Conservation (phyloP, 2,113 vertebrate species). For the Craseonycteris thonglongyai region DNA sequence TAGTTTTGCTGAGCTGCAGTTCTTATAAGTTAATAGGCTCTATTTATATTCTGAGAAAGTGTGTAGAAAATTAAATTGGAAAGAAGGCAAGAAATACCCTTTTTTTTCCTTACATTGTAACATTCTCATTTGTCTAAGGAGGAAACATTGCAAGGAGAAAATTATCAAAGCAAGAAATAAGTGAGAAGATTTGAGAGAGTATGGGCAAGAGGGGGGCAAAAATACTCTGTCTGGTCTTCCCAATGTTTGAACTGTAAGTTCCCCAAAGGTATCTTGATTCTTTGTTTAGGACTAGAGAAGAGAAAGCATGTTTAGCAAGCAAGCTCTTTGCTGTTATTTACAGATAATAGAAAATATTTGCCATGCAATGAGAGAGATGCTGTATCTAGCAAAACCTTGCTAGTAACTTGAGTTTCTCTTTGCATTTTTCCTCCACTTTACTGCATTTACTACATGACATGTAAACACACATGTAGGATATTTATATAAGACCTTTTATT, state of each 20-base stretch:
- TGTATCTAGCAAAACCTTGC: background rate
- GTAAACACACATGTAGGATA: background rate
- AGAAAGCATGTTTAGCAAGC: background rate
- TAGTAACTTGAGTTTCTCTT: background rate
- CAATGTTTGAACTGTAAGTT: background rate
- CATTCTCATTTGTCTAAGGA: background rate
- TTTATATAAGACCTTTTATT: background rate
- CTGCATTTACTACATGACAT: background rate
- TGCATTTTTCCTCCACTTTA: background rate
- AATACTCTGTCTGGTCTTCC: background rate
- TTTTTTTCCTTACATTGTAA: background rate
- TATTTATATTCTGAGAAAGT: background rate
- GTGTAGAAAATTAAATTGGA: background rate
- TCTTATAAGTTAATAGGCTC: background rate
- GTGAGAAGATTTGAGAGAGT: background rate
- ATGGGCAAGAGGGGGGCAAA: background rate
- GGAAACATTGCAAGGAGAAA: background rate
- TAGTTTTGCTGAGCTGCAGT: constrained; percentile 14
- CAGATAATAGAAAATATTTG: background rate
- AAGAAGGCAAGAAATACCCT: background rate
- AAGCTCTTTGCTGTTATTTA: background rate
- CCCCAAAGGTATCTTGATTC: background rate
- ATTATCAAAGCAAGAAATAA: background rate
- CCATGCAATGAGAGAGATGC: background rate
- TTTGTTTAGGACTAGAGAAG: background rate